Conservation (phyloP, 2,888 invertebrate species). For the Euspilapteryx auroguttella region DNA sequence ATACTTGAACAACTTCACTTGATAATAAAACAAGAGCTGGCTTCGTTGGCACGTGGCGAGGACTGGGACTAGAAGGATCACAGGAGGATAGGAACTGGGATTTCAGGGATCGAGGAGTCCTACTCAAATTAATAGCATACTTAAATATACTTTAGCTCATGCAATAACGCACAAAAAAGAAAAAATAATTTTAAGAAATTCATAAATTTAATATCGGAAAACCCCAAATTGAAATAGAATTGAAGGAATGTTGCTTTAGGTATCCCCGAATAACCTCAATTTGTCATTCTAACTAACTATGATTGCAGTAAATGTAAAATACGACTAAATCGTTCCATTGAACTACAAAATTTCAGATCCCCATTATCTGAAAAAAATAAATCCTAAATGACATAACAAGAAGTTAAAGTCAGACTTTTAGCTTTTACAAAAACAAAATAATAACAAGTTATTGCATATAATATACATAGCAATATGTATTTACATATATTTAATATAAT, state of each 20-base stretch:
- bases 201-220: slow-evolving; percentile 15
- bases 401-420: slow-evolving; percentile 58
- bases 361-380: slow-evolving; percentile 37
- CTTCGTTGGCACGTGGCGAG: slow-evolving; percentile 53
- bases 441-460: slow-evolving; percentile 54
- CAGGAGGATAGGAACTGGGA: slow-evolving; percentile 41
- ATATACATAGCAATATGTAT: slow-evolving; percentile 56
- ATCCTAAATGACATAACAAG: slow-evolving; percentile 40
- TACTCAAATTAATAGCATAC: slow-evolving; percentile 4
- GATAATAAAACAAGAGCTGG: too few species aligned
- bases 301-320: slow-evolving; percentile 25
- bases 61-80: slow-evolving; percentile 52
- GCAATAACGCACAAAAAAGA: slow-evolving; percentile 12
- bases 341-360: slow-evolving; percentile 43
- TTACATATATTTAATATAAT: slow-evolving; percentile 53
- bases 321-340: slow-evolving; percentile 29
- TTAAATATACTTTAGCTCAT: slow-evolving; percentile 11
- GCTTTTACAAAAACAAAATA: slow-evolving; percentile 39
- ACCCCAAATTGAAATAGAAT: slow-evolving; percentile 29
- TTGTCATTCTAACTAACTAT: slow-evolving; percentile 23
- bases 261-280: slow-evolving; percentile 34
- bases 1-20: too few species aligned
- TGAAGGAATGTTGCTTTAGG: slow-evolving; percentile 43
- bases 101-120: slow-evolving; percentile 20
- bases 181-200: slow-evolving; percentile 6